Evolutionary conservation across 2,113 vertebrate species (phyloP), one percentile per base, ranked within the genome.

Genomic region (Daphoenositta chrysoptera): DNA sequence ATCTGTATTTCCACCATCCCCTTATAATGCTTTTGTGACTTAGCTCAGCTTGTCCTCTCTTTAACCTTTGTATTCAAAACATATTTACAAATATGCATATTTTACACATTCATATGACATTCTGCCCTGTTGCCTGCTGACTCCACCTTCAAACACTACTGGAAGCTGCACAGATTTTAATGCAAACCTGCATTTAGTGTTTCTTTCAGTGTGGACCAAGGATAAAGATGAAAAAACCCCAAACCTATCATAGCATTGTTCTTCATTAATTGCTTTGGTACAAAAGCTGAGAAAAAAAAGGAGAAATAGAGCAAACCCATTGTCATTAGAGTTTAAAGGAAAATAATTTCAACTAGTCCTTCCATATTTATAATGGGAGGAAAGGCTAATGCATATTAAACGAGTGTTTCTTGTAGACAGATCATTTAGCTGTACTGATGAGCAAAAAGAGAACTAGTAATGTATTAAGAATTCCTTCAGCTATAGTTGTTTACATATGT

Each of bases 31-130:
- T 95, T 90, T 71, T 79, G 76, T 92, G 89, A 89, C 88, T 95
- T 87, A 94, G 65, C 61, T 92, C 72, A 75, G 76, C 77, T 87
- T 94, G 92, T 95, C 87, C 94, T 97, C 66, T 96, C 75, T 93
- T 96, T 95, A 96, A 95, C 56, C 71, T 76, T 79, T 96, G 86
- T 86, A 73, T 89, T 42, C 60, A 70, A 87, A 58, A 91, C 19
- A 35, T 97, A 95, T 89, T 98, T 96, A 96, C 90, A 96, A 96
- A 77, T 94, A 93, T 87, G 90, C 90, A 94, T 92, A 94, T 93
- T 93, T 94, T 94, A 88, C 39, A 48, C 39, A 58, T 89, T 50
- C 35, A 33, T 63, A 33, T 71, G 71, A 79, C 75, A 44, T 47
- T 78, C 42, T 69, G 89, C 79, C 77, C 78, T 81, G 57, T 89